Percentiles rank a stretch among this genome's conserved stretches.
These are phyloP conservation scores for Aotus griseimembra DNA, from an alignment of 2,797 vertebrate species.

Conservation along the genomic window DNA sequence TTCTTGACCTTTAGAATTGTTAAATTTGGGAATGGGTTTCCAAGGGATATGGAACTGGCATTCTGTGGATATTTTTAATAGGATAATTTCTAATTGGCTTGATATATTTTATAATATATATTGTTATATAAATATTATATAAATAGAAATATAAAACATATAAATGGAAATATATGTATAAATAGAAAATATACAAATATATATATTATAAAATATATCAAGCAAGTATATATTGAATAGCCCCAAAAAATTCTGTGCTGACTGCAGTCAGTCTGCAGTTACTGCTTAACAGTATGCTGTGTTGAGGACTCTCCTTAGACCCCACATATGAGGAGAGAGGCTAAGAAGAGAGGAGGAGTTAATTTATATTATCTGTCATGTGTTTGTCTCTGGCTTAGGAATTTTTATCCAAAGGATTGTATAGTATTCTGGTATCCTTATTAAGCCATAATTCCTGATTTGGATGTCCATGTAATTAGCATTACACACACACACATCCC, in stretches of 20 bases:
- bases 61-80: constrained; percentile 35
- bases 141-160: too few species aligned
- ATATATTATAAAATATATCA: background rate
- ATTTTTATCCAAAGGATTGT: background rate
- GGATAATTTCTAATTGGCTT: constrained; percentile 1
- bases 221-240: background rate
- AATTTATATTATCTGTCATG: background rate
- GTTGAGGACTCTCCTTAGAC: background rate
- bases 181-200: too few species aligned
- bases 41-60: background rate
- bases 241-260: background rate
- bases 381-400: constrained; percentile 1
- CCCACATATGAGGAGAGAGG: background rate
- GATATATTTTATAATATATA: background rate
- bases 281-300: background rate
- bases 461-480: background rate
- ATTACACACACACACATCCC: background rate
- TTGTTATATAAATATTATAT: too few species aligned
- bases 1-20: constrained; percentile 25
- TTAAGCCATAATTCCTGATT: background rate
- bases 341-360: background rate
- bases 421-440: background rate
- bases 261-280: background rate
- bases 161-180: too few species aligned
- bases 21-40: background rate